Conservation (phyloP, 2,797 vertebrate species). For the Halcyon chelicuti region DNA sequence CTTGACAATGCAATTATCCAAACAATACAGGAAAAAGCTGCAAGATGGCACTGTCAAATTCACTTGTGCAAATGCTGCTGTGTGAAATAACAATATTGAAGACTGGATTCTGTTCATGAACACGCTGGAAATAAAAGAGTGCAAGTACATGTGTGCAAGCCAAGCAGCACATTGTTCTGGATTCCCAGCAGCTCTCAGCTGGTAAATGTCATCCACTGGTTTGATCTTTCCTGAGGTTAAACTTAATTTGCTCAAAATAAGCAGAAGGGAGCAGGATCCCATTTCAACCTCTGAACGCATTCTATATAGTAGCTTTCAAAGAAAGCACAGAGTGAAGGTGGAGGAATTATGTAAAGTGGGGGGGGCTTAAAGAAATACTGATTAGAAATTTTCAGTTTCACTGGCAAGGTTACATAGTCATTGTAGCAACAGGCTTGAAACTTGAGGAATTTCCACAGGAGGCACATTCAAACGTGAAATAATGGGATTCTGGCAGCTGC, state of each 20-base stretch:
- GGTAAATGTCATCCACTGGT: not conserved
- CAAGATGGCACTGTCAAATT: slow-evolving; percentile 70
- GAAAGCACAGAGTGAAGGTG: not conserved
- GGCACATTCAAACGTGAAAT: not conserved
- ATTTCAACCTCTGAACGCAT: not conserved
- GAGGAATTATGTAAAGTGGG: not conserved
- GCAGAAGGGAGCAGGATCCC: not conserved
- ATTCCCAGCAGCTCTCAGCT: not conserved
- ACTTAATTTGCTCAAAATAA: not conserved
- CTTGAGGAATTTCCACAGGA: not conserved
- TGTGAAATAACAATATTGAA: not conserved
- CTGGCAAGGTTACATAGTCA: not conserved
- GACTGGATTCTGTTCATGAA: not conserved
- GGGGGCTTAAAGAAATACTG: not conserved
- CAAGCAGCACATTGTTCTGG: not conserved
- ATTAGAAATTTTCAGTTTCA: not conserved
- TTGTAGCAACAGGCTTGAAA: slow-evolving; percentile 18
- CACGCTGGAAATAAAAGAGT: not conserved
- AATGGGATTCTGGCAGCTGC: not conserved
- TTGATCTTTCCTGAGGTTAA: not conserved
- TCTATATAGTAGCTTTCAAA: not conserved
- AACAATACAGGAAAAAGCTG: slow-evolving; percentile 77
- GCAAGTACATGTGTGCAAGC: not conserved
- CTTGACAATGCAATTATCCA: slow-evolving; percentile 83
- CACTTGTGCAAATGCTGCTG: slow-evolving; percentile 12